A percentile compares a stretch with the other conserved stretches of the same genome.
phyloP scores from a whole-genome alignment of 1,140 invertebrate species.

The Cherax destructor region DNA sequence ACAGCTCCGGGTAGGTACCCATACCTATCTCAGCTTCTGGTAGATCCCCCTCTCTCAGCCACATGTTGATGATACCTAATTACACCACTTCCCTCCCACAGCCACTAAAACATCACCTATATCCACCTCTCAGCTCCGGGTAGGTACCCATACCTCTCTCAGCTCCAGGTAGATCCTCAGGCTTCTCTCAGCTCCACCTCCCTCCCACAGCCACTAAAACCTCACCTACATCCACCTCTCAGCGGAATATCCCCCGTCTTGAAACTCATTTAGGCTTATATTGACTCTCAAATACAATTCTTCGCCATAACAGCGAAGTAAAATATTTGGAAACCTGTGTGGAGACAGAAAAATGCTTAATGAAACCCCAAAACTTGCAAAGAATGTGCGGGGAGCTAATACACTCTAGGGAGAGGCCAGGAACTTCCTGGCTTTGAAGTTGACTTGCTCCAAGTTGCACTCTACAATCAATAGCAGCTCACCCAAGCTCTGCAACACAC shows the following conservation, averaged over 20 bases:
- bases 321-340: constrained; percentile 61
- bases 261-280: constrained; percentile 48
- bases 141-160: not conserved
- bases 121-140: too few species aligned
- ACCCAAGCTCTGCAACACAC: not conserved
- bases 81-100: too few species aligned
- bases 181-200: too few species aligned
- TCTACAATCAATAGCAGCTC: constrained; percentile 48
- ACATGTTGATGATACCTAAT: too few species aligned
- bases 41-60: too few species aligned
- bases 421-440: constrained; percentile 52
- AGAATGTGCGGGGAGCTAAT: constrained; percentile 60
- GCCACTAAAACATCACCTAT: too few species aligned
- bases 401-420: constrained; percentile 41
- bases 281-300: constrained; percentile 57
- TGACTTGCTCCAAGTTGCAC: constrained; percentile 37
- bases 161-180: too few species aligned
- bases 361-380: constrained; percentile 61
- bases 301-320: constrained; percentile 54
- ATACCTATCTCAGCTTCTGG: too few species aligned
- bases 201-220: too few species aligned
- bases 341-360: constrained; percentile 52
- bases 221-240: not conserved
- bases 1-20: too few species aligned
- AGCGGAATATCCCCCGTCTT: constrained; percentile 32